Conservation (phyloP, 2,888 invertebrate genomes). For the Diarsia brunnea region DNA sequence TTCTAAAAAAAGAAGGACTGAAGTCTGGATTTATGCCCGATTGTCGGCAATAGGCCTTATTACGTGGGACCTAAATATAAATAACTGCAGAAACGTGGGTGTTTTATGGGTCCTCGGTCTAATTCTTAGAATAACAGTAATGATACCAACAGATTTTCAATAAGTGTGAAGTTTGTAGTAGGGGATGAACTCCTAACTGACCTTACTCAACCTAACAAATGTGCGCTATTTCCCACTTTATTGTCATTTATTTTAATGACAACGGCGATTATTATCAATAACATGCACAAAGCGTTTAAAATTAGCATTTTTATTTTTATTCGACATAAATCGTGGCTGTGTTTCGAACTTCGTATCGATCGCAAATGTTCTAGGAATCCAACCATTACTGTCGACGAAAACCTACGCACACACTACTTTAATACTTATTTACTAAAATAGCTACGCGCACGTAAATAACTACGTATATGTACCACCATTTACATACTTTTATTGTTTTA, state of each 20-base stretch:
- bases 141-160: background rate
- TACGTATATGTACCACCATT: constrained; percentile 6
- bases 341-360: constrained; percentile 59
- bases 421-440: constrained; percentile 58
- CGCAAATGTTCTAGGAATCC: constrained; percentile 57
- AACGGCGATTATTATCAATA: constrained; percentile 7
- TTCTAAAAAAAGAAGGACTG: background rate
- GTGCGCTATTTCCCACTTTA: background rate
- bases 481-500: constrained; percentile 15
- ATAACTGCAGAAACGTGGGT: too few relatives aligned
- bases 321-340: constrained; percentile 51
- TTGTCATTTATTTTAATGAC: background rate
- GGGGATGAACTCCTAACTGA: constrained; percentile 27
- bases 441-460: constrained; percentile 29
- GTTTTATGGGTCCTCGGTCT: background rate
- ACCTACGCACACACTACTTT: constrained; percentile 50
- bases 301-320: constrained; percentile 40
- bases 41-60: background rate
- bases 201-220: constrained; percentile 42
- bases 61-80: background rate
- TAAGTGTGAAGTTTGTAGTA: background rate
- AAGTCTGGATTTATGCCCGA: background rate
- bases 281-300: constrained; percentile 20
- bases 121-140: background rate
- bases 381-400: constrained; percentile 29